Evolutionary conservation across 2,888 invertebrate species (phyloP).

Genomic region (Tridacna crocea): DNA sequence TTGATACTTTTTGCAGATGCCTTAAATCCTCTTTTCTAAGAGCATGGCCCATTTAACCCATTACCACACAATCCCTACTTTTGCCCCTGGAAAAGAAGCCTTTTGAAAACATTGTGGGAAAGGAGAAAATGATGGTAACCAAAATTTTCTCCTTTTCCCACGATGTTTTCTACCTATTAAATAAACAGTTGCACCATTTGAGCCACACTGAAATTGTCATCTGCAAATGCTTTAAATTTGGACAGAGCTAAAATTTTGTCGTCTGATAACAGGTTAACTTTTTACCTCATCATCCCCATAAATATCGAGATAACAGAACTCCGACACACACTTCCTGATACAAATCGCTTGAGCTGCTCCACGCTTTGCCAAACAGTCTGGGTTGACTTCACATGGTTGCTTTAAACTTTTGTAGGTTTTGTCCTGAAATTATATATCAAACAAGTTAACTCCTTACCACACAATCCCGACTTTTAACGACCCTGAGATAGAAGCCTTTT

Average conservation of each 20-base stretch:
- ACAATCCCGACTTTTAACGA: no score
- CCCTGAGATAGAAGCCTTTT: no score
- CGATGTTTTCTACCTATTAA: background rate
- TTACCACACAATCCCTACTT: no score
- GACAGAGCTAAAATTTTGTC: background rate
- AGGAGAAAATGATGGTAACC: no score
- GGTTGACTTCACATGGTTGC: slow-evolving; percentile 76
- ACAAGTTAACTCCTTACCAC: no score
- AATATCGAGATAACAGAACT: slow-evolving; percentile 77
- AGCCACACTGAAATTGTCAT: background rate
- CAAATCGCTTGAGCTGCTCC: slow-evolving; percentile 78
- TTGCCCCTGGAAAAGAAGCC: no score
- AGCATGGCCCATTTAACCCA: no score
- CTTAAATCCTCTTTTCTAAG: no score
- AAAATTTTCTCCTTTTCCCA: no score
- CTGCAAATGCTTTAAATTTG: background rate
- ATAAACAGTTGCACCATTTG: no score
- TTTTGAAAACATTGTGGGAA: no score
- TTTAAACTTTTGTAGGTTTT: slow-evolving; percentile 75
- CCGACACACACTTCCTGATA: slow-evolving; percentile 77
- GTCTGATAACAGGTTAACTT: background rate
- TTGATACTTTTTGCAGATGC: no score
- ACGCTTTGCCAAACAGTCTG: slow-evolving; percentile 71
- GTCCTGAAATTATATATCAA: slow-evolving; percentile 66
- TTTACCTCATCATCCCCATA: slow-evolving; percentile 77